These are phyloP conservation scores for Elaeidobius kamerunicus DNA, from an alignment of 2,888 invertebrate genomes.

Conservation along the genomic window DNA sequence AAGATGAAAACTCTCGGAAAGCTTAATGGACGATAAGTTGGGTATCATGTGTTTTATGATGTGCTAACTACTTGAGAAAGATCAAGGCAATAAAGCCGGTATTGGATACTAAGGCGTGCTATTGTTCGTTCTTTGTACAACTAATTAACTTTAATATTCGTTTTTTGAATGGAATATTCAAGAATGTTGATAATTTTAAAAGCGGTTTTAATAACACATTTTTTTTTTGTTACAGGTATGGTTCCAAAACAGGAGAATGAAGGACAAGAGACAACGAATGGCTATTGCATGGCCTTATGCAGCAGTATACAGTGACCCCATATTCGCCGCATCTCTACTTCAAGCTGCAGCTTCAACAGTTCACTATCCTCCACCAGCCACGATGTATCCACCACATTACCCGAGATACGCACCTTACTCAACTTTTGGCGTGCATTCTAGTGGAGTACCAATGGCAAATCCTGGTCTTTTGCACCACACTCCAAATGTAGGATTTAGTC, in stretches of 20 bases:
- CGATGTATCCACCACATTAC: conserved; percentile 60
- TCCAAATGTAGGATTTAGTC: conserved; percentile 38
- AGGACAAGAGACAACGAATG: conserved; percentile 94
- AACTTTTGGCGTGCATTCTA: conserved; percentile 48
- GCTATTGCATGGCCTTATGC: conserved; percentile 95
- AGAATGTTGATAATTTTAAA: conserved; percentile 16
- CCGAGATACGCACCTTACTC: conserved; percentile 49
- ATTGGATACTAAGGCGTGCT: conserved; percentile 20
- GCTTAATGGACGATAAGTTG: conserved; percentile 49
- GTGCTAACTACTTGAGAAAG: conserved; percentile 45
- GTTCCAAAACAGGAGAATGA: conserved; percentile 97
- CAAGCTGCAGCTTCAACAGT: conserved; percentile 77
- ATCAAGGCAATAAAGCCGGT: conserved; percentile 39
- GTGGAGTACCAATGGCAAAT: conserved; percentile 50
- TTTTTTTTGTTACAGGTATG: conserved; percentile 69
- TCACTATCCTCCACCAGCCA: conserved; percentile 55
- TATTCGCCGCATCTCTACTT: conserved; percentile 86
- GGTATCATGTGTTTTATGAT: conserved; percentile 48
- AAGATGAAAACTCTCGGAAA: conserved; percentile 34
- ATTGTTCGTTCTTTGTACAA: conserved; percentile 28
- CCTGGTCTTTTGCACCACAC: conserved; percentile 41
- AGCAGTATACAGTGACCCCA: conserved; percentile 90
- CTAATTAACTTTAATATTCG: conserved; percentile 23
- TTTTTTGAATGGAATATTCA: conserved; percentile 19
- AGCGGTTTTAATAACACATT: conserved; percentile 13